Evolutionary conservation across 2,113 vertebrate species (phyloP).

Genomic region (Actenoides lindsayi): DNA sequence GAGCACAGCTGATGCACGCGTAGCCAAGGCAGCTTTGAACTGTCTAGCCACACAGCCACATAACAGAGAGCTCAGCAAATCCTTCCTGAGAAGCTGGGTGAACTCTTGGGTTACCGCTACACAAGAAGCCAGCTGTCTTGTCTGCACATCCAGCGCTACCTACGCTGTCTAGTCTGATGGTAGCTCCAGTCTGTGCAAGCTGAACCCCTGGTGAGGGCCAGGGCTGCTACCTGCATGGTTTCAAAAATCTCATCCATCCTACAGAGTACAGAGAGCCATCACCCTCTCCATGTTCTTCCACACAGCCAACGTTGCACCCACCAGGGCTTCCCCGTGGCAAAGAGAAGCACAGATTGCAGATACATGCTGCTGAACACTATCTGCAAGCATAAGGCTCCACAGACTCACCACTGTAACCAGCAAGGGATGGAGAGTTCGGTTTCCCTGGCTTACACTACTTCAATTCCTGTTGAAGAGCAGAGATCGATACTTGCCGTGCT

Average conservation of each 20-base stretch:
- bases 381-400: neutral
- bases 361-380: neutral
- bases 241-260: neutral
- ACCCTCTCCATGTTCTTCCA: neutral
- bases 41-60: neutral
- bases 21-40: slow-evolving; percentile 24
- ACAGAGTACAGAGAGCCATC: neutral
- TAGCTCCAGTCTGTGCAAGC: neutral
- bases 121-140: neutral
- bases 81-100: neutral
- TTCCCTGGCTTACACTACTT: neutral
- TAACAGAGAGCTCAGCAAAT: slow-evolving; percentile 31
- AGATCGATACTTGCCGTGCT: neutral
- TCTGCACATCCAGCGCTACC: neutral
- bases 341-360: neutral
- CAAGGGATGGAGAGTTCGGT: neutral
- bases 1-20: neutral
- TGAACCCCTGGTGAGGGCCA: neutral
- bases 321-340: neutral
- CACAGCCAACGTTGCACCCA: neutral
- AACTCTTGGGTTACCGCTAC: slow-evolving; percentile 3
- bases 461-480: neutral
- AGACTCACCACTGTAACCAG: neutral
- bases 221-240: neutral
- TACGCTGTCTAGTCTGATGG: neutral